Evolutionary conservation across 2,113 vertebrate genomes (phyloP).

Genomic region (Protobothrops mucrosquamatus): DNA sequence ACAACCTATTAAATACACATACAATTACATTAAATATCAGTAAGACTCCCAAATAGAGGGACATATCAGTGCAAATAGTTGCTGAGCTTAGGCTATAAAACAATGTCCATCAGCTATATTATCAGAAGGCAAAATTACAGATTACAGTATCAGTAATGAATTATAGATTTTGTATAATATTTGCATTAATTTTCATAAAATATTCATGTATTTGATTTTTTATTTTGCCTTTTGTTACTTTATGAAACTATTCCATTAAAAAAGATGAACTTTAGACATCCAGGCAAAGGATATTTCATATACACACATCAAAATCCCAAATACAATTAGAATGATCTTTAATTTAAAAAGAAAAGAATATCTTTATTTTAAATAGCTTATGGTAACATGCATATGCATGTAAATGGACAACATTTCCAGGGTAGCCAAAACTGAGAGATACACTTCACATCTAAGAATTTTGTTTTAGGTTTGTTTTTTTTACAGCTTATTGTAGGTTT

Average conservation of each 20-base stretch:
- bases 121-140: slow-evolving; percentile 1
- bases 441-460: neutral
- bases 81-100: neutral
- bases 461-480: neutral
- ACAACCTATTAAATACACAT: slow-evolving; percentile 19
- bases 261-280: neutral
- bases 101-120: neutral
- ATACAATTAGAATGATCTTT: neutral
- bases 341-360: neutral
- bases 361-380: neutral
- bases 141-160: neutral
- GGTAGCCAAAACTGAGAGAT: neutral
- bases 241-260: slow-evolving; percentile 24
- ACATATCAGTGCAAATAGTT: slow-evolving; percentile 27
- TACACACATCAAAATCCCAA: neutral
- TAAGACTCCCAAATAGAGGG: neutral
- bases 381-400: neutral
- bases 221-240: neutral
- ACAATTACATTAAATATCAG: neutral
- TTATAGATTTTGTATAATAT: neutral
- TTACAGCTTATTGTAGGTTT: neutral
- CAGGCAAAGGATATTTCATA: neutral
- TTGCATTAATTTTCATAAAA: slow-evolving; percentile 15
- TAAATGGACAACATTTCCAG: neutral
- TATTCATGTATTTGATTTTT: neutral